Percentiles rank a stretch among this genome's conserved stretches.
phyloP scores from a whole-genome alignment of 2,888 invertebrate genomes.

The Caenorhabditis uteleia region DNA sequence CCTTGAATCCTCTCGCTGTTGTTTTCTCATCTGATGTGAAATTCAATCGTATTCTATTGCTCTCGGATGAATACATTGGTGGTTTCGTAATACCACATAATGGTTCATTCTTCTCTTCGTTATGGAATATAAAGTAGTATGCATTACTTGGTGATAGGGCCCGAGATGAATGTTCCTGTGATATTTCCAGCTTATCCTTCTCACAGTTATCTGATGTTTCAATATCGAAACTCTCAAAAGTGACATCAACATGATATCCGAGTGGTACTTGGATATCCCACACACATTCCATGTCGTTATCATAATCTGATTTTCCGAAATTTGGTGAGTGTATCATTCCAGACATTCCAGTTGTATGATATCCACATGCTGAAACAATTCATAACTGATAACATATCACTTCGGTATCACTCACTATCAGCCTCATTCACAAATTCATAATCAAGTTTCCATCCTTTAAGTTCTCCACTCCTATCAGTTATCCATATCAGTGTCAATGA shows the following conservation, averaged over 20 bases:
- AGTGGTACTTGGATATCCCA: constrained; percentile 63
- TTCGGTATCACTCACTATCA: constrained; percentile 13
- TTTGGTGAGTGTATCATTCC: constrained; percentile 57
- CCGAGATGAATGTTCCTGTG: constrained; percentile 62
- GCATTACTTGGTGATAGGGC: constrained; percentile 57
- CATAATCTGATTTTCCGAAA: constrained; percentile 48
- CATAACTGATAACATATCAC: too few species aligned
- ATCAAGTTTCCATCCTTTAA: constrained; percentile 53
- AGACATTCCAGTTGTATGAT: constrained; percentile 43
- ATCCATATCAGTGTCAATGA: constrained; percentile 50
- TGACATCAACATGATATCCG: constrained; percentile 58
- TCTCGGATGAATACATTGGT: constrained; percentile 44
- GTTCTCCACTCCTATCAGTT: constrained; percentile 41
- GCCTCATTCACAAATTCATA: constrained; percentile 55
- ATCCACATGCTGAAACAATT: constrained; percentile 55
- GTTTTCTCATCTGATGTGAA: constrained; percentile 58
- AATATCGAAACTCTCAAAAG: constrained; percentile 56
- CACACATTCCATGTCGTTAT: constrained; percentile 56
- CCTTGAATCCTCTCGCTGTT: constrained; percentile 58
- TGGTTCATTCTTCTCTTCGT: constrained; percentile 56
- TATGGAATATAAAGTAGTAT: constrained; percentile 61
- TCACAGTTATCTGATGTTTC: constrained; percentile 48
- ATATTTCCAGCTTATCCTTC: constrained; percentile 55
- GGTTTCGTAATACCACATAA: constrained; percentile 56
- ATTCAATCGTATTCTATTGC: constrained; percentile 60